A percentile compares a stretch with the other conserved stretches of the same genome.
phyloP scores from a whole-genome alignment of 2,113 vertebrate genomes.

The Nettapus auritus region DNA sequence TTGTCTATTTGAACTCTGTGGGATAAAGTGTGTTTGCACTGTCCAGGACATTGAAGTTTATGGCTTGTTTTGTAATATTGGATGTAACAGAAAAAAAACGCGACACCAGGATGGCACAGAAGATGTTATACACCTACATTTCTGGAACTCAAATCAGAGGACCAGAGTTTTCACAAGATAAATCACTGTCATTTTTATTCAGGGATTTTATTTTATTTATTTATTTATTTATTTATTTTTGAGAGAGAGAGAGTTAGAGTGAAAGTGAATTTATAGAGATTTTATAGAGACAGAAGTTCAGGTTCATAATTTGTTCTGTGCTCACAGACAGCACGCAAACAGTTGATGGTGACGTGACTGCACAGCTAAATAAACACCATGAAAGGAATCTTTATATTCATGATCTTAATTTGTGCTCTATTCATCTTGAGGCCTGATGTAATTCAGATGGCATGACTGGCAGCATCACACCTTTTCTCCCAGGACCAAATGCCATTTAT shows the following conservation, averaged over 20 bases:
- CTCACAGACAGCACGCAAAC: background rate
- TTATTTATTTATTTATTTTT: background rate
- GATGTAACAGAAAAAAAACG: background rate
- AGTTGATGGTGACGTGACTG: background rate
- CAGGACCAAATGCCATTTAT: background rate
- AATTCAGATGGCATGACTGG: background rate
- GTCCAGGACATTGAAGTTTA: background rate
- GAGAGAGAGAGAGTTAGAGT: background rate
- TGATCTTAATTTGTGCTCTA: background rate
- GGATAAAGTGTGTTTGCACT: background rate
- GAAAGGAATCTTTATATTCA: conserved; percentile 48
- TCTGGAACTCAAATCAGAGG: background rate
- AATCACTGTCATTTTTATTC: background rate
- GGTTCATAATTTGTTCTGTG: background rate
- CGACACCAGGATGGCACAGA: background rate
- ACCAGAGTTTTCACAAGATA: background rate
- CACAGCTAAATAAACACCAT: background rate
- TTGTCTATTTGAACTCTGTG: background rate
- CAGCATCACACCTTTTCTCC: conserved; percentile 36
- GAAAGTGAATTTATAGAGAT: background rate
- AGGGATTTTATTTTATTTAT: background rate
- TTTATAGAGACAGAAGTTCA: too few relatives aligned
- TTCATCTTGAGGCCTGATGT: background rate
- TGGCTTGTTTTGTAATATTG: background rate
- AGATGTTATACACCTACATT: background rate